Conservation (phyloP, 1,140 invertebrate genomes). For the Physella acuta region DNA sequence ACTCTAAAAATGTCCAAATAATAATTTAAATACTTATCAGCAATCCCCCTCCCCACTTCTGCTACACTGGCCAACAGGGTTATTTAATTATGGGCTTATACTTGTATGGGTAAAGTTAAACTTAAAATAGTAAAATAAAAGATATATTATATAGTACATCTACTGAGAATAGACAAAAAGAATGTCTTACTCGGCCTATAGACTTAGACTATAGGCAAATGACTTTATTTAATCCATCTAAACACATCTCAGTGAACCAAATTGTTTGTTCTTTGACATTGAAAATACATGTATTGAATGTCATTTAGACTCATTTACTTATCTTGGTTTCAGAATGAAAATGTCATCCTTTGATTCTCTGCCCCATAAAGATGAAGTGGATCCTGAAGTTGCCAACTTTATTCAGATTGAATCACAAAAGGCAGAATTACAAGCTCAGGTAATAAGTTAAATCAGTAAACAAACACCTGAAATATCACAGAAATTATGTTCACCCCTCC, state of each 20-base stretch:
- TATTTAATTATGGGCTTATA: too few relatives aligned
- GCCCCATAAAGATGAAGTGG: constrained; percentile 26
- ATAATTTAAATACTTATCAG: too few relatives aligned
- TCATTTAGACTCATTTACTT: background rate
- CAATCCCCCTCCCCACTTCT: too few relatives aligned
- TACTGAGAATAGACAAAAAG: background rate
- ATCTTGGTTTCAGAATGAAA: background rate
- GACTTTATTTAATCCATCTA: background rate
- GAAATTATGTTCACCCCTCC: too few relatives aligned
- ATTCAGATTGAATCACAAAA: constrained; percentile 34
- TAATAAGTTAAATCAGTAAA: too few relatives aligned
- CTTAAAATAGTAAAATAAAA: too few relatives aligned
- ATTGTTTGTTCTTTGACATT: background rate
- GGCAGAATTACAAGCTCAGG: constrained; percentile 31
- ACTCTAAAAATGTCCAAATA: too few relatives aligned
- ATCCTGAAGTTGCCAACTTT: constrained; percentile 30
- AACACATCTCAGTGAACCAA: background rate
- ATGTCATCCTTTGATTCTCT: constrained; percentile 30
- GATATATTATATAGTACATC: background rate
- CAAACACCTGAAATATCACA: too few relatives aligned
- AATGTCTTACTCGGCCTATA: background rate
- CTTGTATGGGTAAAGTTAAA: too few relatives aligned
- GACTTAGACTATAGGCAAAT: background rate
- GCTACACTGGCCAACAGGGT: too few relatives aligned
- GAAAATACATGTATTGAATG: background rate